Evolutionary conservation across 1,140 invertebrate genomes (phyloP).

Genomic region (Trichogramma pretiosum): DNA sequence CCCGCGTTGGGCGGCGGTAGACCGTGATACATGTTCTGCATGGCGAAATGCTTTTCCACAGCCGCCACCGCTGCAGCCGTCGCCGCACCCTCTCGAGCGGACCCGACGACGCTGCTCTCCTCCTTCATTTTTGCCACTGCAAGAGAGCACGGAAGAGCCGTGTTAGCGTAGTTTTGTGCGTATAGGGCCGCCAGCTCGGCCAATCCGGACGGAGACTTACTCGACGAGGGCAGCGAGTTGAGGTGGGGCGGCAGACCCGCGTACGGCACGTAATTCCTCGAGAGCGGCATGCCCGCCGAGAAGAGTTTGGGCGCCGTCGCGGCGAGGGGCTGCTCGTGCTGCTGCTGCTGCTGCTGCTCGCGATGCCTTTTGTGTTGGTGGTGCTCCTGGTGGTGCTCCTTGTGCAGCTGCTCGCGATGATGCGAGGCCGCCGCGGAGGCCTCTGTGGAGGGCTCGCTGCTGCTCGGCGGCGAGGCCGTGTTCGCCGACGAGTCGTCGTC

Average conservation of each 20-base stretch:
- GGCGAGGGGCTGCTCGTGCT: slow-evolving; percentile 50
- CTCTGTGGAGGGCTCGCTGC: slow-evolving; percentile 25
- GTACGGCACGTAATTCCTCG: slow-evolving; percentile 51
- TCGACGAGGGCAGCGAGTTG: slow-evolving; percentile 36
- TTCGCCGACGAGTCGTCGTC: slow-evolving; percentile 35
- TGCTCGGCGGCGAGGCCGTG: slow-evolving; percentile 30
- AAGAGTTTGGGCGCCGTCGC: slow-evolving; percentile 52
- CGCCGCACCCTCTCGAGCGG: slow-evolving; percentile 28
- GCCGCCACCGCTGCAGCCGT: slow-evolving; percentile 34
- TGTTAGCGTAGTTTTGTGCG: too few species aligned
- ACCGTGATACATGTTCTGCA: slow-evolving; percentile 38
- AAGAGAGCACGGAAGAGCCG: too few species aligned
- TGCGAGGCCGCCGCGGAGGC: slow-evolving; percentile 31
- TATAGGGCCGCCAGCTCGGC: neutral
- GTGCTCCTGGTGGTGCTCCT: neutral
- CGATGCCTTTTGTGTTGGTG: too few species aligned
- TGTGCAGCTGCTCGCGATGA: neutral
- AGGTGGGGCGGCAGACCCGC: slow-evolving; percentile 51
- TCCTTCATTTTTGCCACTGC: slow-evolving; percentile 39
- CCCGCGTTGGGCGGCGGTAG: slow-evolving; percentile 33
- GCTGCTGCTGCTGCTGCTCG: slow-evolving; percentile 12
- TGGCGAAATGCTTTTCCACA: slow-evolving; percentile 43
- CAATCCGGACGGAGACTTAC: slow-evolving; percentile 24
- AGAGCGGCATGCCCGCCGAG: slow-evolving; percentile 48
- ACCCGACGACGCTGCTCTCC: slow-evolving; percentile 33